These are phyloP conservation scores for Otocyon megalotis DNA, from an alignment of 2,113 vertebrate genomes.

Conservation along the genomic window DNA sequence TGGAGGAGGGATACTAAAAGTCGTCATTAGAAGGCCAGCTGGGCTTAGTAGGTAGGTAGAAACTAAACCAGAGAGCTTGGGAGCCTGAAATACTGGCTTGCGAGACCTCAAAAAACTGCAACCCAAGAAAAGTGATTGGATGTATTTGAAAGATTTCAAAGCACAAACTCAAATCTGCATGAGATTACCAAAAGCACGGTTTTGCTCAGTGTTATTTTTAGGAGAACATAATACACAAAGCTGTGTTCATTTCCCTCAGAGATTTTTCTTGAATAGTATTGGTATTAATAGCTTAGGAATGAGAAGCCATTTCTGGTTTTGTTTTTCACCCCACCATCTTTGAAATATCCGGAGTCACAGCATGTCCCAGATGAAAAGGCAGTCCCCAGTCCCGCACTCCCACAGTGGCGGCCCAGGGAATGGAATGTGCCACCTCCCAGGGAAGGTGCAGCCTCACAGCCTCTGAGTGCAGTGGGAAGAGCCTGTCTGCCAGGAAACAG, in stretches of 20 bases:
- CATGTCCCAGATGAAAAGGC: neutral
- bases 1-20: neutral
- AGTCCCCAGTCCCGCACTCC: neutral
- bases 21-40: too few relatives aligned
- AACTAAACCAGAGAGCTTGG: neutral
- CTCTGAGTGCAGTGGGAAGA: neutral
- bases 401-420: too few relatives aligned
- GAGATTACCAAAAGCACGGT: neutral
- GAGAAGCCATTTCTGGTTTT: neutral
- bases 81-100: neutral
- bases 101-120: neutral
- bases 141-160: neutral
- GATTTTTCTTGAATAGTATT: neutral
- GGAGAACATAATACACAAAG: neutral
- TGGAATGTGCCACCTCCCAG: too few relatives aligned
- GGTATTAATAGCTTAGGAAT: neutral
- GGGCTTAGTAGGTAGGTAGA: neutral
- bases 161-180: neutral
- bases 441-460: too few relatives aligned
- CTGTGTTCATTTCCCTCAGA: neutral
- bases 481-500: neutral
- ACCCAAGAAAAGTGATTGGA: neutral
- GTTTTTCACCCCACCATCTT: neutral
- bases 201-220: neutral
- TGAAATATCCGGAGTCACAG: neutral